Conservation (phyloP, 2,113 vertebrate genomes). For the Sylvietta virens region DNA sequence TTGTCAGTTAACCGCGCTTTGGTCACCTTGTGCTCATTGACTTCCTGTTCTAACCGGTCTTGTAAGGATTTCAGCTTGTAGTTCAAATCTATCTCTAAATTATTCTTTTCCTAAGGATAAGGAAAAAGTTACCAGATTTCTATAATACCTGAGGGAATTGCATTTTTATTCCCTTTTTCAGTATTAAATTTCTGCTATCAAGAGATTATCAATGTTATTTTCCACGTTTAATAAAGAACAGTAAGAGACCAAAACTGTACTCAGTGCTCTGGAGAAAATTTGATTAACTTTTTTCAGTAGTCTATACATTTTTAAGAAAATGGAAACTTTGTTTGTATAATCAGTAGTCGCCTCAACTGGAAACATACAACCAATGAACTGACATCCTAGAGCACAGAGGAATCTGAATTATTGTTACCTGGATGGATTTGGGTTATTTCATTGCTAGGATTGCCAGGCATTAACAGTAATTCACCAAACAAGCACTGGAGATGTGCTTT, state of each 20-base stretch:
- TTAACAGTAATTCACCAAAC: neutral
- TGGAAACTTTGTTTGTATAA: neutral
- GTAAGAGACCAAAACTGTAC: neutral
- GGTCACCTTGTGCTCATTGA: slow-evolving; percentile 91
- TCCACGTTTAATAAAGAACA: neutral
- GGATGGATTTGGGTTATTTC: neutral
- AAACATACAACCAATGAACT: neutral
- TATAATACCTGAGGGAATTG: neutral
- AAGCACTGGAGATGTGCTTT: neutral
- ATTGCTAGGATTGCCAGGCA: neutral
- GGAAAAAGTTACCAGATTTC: neutral
- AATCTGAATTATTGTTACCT: neutral
- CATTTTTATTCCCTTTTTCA: neutral
- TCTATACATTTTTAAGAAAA: neutral
- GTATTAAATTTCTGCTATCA: neutral
- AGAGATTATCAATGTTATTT: neutral
- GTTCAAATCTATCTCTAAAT: slow-evolving; percentile 95
- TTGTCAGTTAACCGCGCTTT: slow-evolving; percentile 94
- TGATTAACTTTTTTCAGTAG: neutral
- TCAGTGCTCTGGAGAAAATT: neutral
- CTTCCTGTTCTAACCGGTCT: slow-evolving; percentile 92
- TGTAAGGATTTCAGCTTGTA: slow-evolving; percentile 95
- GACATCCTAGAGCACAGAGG: neutral
- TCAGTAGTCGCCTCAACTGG: neutral
- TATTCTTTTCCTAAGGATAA: slow-evolving; percentile 90